Percentiles rank a stretch among this genome's conserved stretches.
phyloP scores from a whole-genome alignment of 1,140 invertebrate species.

The Solenopsis fugax region DNA sequence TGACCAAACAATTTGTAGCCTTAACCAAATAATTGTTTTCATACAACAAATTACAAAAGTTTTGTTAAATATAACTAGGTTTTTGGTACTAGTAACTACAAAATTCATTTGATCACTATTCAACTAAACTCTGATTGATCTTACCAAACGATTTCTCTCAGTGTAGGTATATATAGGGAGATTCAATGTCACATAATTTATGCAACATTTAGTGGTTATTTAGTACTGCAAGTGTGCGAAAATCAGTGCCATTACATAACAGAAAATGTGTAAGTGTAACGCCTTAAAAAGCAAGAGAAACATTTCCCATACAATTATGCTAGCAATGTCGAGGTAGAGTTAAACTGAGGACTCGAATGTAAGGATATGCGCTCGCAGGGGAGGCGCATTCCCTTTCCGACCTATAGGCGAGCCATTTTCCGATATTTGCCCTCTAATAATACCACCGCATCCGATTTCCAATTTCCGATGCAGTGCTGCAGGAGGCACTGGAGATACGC shows the following conservation, averaged over 20 bases:
- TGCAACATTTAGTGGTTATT: background rate
- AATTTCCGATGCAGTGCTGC: constrained; percentile 65
- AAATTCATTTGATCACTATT: too few species aligned
- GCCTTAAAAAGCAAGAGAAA: background rate
- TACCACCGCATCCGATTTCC: constrained; percentile 65
- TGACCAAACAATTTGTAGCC: too few species aligned
- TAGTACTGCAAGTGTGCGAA: background rate
- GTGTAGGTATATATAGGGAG: background rate
- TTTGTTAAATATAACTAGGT: too few species aligned
- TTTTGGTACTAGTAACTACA: too few species aligned
- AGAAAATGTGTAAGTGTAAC: background rate
- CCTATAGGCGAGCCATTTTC: constrained; percentile 59
- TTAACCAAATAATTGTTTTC: too few species aligned
- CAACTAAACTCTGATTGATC: too few species aligned
- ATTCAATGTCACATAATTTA: background rate
- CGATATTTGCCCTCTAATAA: constrained; percentile 71
- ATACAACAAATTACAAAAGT: too few species aligned
- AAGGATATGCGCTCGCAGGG: constrained; percentile 19
- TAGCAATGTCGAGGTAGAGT: constrained; percentile 4
- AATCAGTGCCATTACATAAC: background rate
- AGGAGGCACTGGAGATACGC: constrained; percentile 49
- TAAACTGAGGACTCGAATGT: constrained; percentile 28
- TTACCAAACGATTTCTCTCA: too few species aligned
- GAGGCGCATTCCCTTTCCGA: constrained; percentile 12
- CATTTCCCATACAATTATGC: constrained; percentile 34